These are phyloP conservation scores for Burhinus bistriatus DNA, from an alignment of 2,113 vertebrate genomes.

Conservation along the genomic window DNA sequence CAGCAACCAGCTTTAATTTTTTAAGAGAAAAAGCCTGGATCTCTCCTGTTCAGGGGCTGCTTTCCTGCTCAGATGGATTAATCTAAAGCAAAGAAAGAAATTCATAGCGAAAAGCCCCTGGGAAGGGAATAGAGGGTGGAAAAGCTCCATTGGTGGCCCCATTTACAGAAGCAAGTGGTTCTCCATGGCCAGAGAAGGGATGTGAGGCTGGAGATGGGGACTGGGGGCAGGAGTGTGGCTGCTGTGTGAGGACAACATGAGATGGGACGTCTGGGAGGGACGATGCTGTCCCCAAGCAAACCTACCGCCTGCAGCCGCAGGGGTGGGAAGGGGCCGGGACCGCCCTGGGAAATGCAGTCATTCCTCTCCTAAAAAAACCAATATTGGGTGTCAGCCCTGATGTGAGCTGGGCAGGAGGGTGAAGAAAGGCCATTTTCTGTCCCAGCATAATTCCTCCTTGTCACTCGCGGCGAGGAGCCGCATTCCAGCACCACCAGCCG, in stretches of 20 bases:
- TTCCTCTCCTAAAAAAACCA: neutral
- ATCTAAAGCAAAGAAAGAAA: neutral
- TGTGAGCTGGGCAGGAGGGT: neutral
- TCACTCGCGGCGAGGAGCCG: neutral
- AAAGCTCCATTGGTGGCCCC: accelerated
- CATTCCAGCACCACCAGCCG: neutral
- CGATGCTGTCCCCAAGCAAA: neutral
- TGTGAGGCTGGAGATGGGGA: neutral
- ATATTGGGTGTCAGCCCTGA: neutral
- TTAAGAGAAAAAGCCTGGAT: neutral
- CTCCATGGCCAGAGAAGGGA: neutral
- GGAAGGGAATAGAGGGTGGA: neutral
- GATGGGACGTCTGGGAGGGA: neutral
- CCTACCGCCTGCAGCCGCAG: neutral
- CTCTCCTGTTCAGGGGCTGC: neutral
- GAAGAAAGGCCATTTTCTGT: constrained; percentile 6
- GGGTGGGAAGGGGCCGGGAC: neutral
- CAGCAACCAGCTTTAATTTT: neutral
- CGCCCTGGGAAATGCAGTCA: accelerated
- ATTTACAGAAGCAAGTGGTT: neutral
- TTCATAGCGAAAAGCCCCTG: accelerated
- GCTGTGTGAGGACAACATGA: neutral
- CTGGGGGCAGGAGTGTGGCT: neutral
- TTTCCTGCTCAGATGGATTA: neutral
- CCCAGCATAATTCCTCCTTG: constrained; percentile 28